Evolutionary conservation across 2,888 invertebrate species (phyloP).

Genomic region (Himalopsyche tibetana): DNA sequence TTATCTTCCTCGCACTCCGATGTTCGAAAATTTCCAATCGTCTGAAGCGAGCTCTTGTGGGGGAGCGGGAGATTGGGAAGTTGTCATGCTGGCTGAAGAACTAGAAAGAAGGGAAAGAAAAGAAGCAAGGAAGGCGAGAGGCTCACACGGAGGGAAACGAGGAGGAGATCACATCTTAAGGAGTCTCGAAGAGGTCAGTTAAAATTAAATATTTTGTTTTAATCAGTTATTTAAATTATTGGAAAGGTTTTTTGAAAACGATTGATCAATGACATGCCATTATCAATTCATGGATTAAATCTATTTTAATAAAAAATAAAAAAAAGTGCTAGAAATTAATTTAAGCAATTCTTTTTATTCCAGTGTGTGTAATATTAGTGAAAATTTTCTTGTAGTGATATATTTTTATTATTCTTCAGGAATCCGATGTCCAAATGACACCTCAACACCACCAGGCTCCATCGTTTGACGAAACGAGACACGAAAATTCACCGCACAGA

Average conservation of each 20-base stretch:
- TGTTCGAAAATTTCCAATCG: constrained; percentile 73
- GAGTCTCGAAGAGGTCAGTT: constrained; percentile 73
- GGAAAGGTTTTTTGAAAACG: too few relatives aligned
- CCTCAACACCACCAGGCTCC: constrained; percentile 66
- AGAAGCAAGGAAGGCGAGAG: constrained; percentile 65
- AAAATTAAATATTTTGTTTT: constrained; percentile 28
- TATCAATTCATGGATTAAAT: too few relatives aligned
- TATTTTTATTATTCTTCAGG: constrained; percentile 67
- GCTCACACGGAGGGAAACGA: constrained; percentile 42
- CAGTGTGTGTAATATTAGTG: too few relatives aligned
- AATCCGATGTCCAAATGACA: constrained; percentile 71
- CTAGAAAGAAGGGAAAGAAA: constrained; percentile 79
- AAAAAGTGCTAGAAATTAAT: too few relatives aligned
- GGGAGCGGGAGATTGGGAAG: constrained; percentile 84
- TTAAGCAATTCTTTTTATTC: too few relatives aligned
- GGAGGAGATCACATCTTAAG: constrained; percentile 68
- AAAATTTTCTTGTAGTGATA: neutral
- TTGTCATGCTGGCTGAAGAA: constrained; percentile 86
- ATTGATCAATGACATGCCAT: too few relatives aligned
- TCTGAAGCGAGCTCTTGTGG: constrained; percentile 65
- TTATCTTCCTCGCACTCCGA: constrained; percentile 74
- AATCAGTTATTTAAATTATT: too few relatives aligned
- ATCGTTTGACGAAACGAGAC: constrained; percentile 58
- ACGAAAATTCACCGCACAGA: constrained; percentile 54
- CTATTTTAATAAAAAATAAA: too few relatives aligned